phyloP scores from a whole-genome alignment of 2,888 invertebrate species.

The Eugnorisma glareosa region DNA sequence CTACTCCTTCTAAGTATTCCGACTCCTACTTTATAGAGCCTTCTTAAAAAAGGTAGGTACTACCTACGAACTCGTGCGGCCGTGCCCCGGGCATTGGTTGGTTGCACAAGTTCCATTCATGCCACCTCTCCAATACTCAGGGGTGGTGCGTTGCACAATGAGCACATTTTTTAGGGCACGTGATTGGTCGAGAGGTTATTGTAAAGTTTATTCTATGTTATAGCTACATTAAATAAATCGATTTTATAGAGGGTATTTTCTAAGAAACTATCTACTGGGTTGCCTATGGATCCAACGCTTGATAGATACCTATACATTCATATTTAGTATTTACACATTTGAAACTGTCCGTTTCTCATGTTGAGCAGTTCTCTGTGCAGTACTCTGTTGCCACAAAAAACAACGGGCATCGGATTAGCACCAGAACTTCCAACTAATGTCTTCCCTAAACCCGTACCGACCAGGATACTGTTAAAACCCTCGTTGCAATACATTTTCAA shows the following conservation, averaged over 20 bases:
- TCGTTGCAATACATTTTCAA: conserved; percentile 19
- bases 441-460: background rate
- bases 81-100: conserved; percentile 17
- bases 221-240: no score
- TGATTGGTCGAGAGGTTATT: conserved; percentile 40
- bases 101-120: conserved; percentile 51
- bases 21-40: background rate
- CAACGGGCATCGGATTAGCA: conserved; percentile 2
- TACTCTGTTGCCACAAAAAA: background rate
- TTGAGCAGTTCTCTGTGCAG: no score
- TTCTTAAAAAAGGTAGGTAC: background rate
- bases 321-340: background rate
- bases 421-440: background rate
- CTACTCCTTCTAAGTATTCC: background rate
- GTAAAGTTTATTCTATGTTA: conserved; percentile 4
- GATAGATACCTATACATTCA: background rate
- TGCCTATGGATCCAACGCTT: background rate
- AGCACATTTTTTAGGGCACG: background rate
- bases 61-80: no score
- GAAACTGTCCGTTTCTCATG: background rate
- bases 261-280: background rate
- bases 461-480: conserved; percentile 30
- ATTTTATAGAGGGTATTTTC: no score
- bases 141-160: conserved; percentile 56
- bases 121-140: background rate